Evolutionary conservation across 2,888 invertebrate genomes (phyloP), one percentile per base, ranked within the genome.

Genomic region (Folsomia manolachei): DNA sequence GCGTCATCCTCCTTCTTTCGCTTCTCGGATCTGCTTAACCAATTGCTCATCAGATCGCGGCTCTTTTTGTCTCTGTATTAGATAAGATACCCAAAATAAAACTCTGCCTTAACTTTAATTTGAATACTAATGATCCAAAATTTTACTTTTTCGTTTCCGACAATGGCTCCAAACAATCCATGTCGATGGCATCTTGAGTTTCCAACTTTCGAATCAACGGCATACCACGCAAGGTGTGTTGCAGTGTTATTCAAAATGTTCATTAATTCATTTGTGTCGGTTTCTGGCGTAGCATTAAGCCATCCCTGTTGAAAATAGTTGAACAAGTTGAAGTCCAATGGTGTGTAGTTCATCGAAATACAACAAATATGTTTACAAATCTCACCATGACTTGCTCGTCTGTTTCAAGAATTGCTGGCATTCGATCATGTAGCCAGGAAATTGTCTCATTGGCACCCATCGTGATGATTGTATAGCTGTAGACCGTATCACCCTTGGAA

Each of bases 381-480:
- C n/a, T 82, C 81, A 90, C 90, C 80, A 87, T 83, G 76, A 90
- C 86, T 83, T 90, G 87, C 80, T 89, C 85, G 53, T 90, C 88
- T 39, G 86, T 88, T 71, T 89, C 88, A 62, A 94, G 85, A 80
- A 93, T 87, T n/a, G 92, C 90, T 71, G 93, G 93, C 88, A 90
- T 90, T 82, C 93, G 87, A 81, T 92, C 89, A 84, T 93, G 93
- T 67, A 93, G 84, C 90, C 90, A 91, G 39, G 88, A 86, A 76
- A 92, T 83, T 19, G 88, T 86, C 52, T 86, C 83, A 76, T 89
- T 89, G 0, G 92, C 88, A 61, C 90, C 90, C 86, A 90, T 91
- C 19, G 94, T 94, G 63, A 94, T 89, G 1, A 93, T 86, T 62
- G 90, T 88, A 82, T 91, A 93, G 75, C 90, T 90, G 81, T 90